A percentile compares a stretch with the other conserved stretches of the same genome.
phyloP scores from a whole-genome alignment of 2,113 vertebrate genomes.

The Corydoras maculifer region DNA sequence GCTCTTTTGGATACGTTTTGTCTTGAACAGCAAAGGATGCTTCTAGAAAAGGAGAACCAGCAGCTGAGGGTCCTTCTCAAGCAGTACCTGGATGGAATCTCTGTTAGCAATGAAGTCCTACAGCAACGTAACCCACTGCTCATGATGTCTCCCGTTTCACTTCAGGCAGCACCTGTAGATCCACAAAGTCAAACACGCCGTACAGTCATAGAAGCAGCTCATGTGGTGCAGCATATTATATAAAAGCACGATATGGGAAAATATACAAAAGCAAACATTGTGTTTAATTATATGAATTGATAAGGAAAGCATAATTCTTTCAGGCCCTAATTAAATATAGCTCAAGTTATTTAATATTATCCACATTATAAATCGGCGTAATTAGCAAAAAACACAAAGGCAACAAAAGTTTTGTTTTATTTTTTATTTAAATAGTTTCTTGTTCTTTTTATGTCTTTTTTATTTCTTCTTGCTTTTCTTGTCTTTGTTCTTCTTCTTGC shows the following conservation, averaged over 20 bases:
- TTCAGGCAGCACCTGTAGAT: background rate
- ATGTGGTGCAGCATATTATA: background rate
- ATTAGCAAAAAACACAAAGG: conserved; percentile 1
- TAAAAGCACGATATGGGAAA: too few species aligned
- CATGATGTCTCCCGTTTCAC: conserved; percentile 38
- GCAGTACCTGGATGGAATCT: conserved; percentile 68
- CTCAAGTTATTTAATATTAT: too few species aligned
- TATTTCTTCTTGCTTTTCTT: conserved; percentile 94
- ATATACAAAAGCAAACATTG: too few species aligned
- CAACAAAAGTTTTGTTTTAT: conserved; percentile 5
- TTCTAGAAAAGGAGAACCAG: conserved; percentile 58
- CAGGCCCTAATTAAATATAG: too few species aligned
- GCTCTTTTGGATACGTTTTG: conserved; percentile 68
- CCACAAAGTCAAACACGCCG: too few species aligned
- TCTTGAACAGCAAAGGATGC: conserved; percentile 48
- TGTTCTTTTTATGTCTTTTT: conserved; percentile 66
- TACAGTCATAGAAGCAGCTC: background rate
- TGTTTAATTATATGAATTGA: too few species aligned
- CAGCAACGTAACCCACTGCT: conserved; percentile 55
- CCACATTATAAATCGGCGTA: too few species aligned
- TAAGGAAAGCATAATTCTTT: too few species aligned
- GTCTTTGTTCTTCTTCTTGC: conserved; percentile 91
- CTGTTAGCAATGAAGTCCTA: conserved; percentile 54
- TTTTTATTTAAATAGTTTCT: conserved; percentile 63
- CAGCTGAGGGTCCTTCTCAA: conserved; percentile 60